Base-by-base conservation (phyloP, 1,140 invertebrate species). In the Tetraneura akinire region DNA sequence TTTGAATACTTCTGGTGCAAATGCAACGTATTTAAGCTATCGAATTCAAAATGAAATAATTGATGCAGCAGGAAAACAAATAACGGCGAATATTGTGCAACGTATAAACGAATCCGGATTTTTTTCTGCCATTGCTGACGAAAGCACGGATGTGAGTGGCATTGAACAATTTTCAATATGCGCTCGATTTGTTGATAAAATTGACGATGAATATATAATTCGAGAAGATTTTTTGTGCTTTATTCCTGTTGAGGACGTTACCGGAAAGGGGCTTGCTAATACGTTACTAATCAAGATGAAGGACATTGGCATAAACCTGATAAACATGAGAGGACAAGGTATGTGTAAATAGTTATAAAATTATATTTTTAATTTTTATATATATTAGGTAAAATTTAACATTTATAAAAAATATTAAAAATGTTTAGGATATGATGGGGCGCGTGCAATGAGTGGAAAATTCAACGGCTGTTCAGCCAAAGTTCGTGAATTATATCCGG, bases 191-290 rank as follows among this genome's bases (percentile, higher is more conserved):
- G 32, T 37, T 37, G 3, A 37, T 37, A 37, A 37, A 37, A 37
- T 37, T 37, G 32, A 37, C 32, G 8, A 37, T 4, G 23, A 42
- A 51, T 29, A 51, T 16, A 32, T 1, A 26, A 29, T 73, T 29
- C 45, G 21, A 53, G 70, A 73, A 73, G 70, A 73, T 47, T 73
- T 73, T 73, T 51, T 73, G 32, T 29, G 49, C 29, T 57, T 76
- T 60, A 42, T 76, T 14, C 73, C 73, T 76, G 73, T 76, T 21
- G 53, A 76, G 51, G 73, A 57, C 3, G 29, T 76, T 60, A 57
- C 73, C 11, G 51, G 73, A 32, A 45, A 42, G 14, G 51, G 51
- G 3, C 53, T 76, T 53, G 49, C 73, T 32, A 76, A 76, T 42
- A 76, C 51, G 10, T 53, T 74, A 11, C 16, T 74, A n/a, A 57